Base-by-base conservation (phyloP, 2,888 invertebrate genomes). In the Lordiphosa fenestrarum region DNA sequence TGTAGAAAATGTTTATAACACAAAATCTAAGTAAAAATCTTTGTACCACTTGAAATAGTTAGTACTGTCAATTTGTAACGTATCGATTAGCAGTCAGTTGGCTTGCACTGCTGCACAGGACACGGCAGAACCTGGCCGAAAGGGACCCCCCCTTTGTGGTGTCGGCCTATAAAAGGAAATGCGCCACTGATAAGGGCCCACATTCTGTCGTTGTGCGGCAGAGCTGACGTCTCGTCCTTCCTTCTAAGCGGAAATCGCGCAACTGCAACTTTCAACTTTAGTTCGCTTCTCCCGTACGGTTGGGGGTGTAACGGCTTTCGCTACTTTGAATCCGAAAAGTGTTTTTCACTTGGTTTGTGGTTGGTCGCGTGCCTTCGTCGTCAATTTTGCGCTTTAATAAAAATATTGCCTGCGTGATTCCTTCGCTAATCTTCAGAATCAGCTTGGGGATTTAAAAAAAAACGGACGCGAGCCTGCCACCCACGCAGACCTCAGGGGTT, bases 121-220 rank as follows among this genome's bases (percentile, higher is more conserved):
- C 30, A 10, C 2, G 13, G 21, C 21, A n/a, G 6, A 10, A 15
- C 9, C 6, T 5, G 10, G 15, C 25, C 15, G 15, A 13, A 44
- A 33, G 44, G 44, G 33, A 10, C 33, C 15, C 25, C 33, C 15
- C 44, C 15, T 15, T 15, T 15, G 15, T 5, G 15, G 61, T 7
- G 52, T 19, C 23, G 37, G 65, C 66, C 88, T 88, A 88, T 88
- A 88, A 88, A 88, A 89, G 87, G 88, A 86, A 86, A 82, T 73
- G 87, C 72, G 60, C 65, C 60, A 75, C 82, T 87, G 84, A 87
- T 85, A 86, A 82, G 81, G 70, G 66, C 66, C 69, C 81, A 84
- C 88, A 89, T 87, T 88, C 85, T 77, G 77, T 77, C 84, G 84
- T 80, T 77, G 76, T 71, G 83, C 85, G 84, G 72, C 84, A 73